Evolutionary conservation across 2,797 vertebrate genomes (phyloP), one percentile per base, ranked within the genome.

Genomic region (Sparidentex hasta): DNA sequence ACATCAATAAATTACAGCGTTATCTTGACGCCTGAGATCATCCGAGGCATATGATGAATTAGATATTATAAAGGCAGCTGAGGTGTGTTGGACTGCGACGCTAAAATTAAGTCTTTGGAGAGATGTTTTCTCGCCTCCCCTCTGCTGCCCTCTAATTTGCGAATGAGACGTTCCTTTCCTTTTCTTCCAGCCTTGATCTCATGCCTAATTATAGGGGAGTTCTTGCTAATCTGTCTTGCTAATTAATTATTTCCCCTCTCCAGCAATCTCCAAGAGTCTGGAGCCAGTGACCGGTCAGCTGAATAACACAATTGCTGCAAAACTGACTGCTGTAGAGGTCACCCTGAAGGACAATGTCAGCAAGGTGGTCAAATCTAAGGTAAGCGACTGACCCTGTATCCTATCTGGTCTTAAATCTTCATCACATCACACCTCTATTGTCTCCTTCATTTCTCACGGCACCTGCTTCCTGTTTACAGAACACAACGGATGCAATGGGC

Each of bases 321-420:
- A 98, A 79, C 94, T 99, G 76, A 95, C 96, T 0, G 95, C 97
- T 2, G 95, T 99, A 62, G 98, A 99, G 87, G 96, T 96, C 29
- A 94, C 93, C 0, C 89, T 99, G 83, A 99, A 98, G 77, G 98
- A 99, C 75, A 99, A 95, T 29, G 95, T 99, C 63, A 94, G 90
- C 83, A 99, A 99, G 82, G 95, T 99, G 67, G 96, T 98, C 73
- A 99, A 99, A 88, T 98, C 98, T 43, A 99, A 99, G 96, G 98
- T 99, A 81, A 90, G 90, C 13, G 7, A 8, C 33, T 17, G 23
- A 0, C 0, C 21, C 4, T 13, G 14, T 29, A 7, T 13, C 2
- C 17, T 14, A 17, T 52, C 29, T 11, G 6, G 7, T 2, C 7
- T 7, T 1, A 18, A 38, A 6, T 18, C 5, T 20, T 38, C 7